Base-by-base conservation (phyloP, 2,888 invertebrate species). In the Epiblema foenella region DNA sequence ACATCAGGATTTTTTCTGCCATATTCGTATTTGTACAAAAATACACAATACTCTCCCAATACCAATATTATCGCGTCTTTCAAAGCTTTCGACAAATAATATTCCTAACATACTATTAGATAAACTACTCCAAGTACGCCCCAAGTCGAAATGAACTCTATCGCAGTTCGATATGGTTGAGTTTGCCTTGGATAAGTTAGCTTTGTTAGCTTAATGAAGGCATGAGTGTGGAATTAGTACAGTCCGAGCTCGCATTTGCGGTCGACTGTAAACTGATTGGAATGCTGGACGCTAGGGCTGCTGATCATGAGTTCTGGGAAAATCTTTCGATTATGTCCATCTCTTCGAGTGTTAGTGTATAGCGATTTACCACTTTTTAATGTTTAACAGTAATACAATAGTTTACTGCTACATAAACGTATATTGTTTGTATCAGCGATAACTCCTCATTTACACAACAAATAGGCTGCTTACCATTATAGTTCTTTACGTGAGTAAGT, bases 261-360 rank as follows among this genome's bases (percentile, higher is more conserved):
- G 70, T 64, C 17, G 24, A 57, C n/a, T 29, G 70, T 29, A 42
- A 73, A 54, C 63, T 70, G 73, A 73, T 70, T 70, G 69, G 67
- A 54, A 58, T 57, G 51, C 56, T 63, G 59, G 15, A 54, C 58
- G 37, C 24, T 33, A 69, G 68, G 68, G 68, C n/a, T 52, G 63
- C 37, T 37, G 18, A 52, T 64, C 52, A 12, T 20, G 33, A 12
- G 49, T 12, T 29, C 29, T 3, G 18, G 15, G 3, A 33, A 33
- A 33, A 33, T 33, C 33, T 33, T 33, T 10, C 20, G 29, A 62
- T 29, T 29, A 62, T 62, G 33, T 33, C 33, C 9, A 33, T 49
- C 49, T 17, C n/a, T n/a, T n/a, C n/a, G n/a, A n/a, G n/a, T n/a
- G n/a, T n/a, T n/a, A n/a, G n/a, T n/a, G n/a, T n/a, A n/a, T n/a